Evolutionary conservation across 2,888 invertebrate species (phyloP).

Genomic region (Clostera curtula): DNA sequence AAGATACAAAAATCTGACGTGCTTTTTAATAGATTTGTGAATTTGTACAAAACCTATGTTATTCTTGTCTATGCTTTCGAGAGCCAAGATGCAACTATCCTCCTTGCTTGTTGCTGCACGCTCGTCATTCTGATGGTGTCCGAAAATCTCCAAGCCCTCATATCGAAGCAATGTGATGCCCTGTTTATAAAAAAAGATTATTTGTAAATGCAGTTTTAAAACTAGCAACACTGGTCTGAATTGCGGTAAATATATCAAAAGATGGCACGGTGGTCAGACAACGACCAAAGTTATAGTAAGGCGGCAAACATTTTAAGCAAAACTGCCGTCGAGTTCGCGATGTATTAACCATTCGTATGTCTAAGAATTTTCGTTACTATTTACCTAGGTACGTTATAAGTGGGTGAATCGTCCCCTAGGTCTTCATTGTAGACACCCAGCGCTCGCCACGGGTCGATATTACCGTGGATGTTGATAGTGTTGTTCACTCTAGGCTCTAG

Average conservation of each 20-base stretch:
- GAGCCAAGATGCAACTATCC: constrained; percentile 52
- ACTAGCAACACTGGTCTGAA: no score
- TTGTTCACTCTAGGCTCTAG: constrained; percentile 62
- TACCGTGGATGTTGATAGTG: constrained; percentile 74
- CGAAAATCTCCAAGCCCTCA: constrained; percentile 43
- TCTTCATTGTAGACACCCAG: constrained; percentile 63
- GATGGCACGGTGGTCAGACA: no score
- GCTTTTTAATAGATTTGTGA: no score
- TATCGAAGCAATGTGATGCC: constrained; percentile 66
- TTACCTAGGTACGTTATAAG: constrained; percentile 52
- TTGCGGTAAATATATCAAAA: no score
- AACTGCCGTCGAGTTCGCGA: no score
- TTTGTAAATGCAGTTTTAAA: background rate
- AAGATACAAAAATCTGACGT: no score
- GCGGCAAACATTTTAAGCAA: no score
- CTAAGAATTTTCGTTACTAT: background rate
- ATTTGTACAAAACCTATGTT: no score
- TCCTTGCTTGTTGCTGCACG: constrained; percentile 44
- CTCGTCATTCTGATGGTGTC: constrained; percentile 58
- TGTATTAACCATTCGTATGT: no score
- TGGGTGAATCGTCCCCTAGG: constrained; percentile 51
- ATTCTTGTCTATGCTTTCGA: constrained; percentile 8
- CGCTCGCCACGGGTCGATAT: constrained; percentile 73
- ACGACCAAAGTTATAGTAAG: no score
- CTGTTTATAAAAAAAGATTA: constrained; percentile 28